Percentiles rank a stretch among this genome's conserved stretches.
These are phyloP conservation scores for Ursus arctos DNA, from an alignment of 2,113 vertebrate species.

Conservation along the genomic window DNA sequence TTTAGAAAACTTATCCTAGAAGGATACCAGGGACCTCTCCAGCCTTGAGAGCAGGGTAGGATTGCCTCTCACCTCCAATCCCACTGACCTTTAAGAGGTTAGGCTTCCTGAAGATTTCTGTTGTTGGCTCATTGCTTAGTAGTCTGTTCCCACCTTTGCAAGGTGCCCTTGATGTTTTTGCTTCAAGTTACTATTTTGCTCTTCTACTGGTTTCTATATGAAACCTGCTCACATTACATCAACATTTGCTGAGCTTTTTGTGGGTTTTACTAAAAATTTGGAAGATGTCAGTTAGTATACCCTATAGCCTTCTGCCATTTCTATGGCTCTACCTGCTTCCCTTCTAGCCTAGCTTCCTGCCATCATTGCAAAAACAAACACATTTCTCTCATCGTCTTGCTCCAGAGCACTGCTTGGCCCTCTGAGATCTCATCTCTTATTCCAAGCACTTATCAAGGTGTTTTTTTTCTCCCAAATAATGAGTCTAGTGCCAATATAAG, in stretches of 20 bases:
- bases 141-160: neutral
- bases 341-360: neutral
- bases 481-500: neutral
- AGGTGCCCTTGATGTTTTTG: neutral
- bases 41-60: neutral
- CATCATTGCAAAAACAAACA: neutral
- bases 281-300: neutral
- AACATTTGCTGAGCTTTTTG: conserved; percentile 43
- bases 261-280: neutral
- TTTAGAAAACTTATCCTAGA: neutral
- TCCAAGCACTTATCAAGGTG: neutral
- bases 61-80: neutral
- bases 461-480: neutral
- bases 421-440: neutral
- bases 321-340: neutral
- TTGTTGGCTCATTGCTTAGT: neutral
- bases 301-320: neutral
- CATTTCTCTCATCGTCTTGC: neutral
- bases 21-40: neutral
- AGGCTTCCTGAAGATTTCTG: neutral
- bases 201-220: neutral
- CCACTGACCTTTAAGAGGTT: neutral
- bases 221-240: neutral
- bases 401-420: neutral
- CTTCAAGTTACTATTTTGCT: neutral